Percentiles rank a stretch among this genome's conserved stretches.
These are phyloP conservation scores for Patagioenas fasciata DNA, from an alignment of 2,113 vertebrate genomes.

Conservation along the genomic window DNA sequence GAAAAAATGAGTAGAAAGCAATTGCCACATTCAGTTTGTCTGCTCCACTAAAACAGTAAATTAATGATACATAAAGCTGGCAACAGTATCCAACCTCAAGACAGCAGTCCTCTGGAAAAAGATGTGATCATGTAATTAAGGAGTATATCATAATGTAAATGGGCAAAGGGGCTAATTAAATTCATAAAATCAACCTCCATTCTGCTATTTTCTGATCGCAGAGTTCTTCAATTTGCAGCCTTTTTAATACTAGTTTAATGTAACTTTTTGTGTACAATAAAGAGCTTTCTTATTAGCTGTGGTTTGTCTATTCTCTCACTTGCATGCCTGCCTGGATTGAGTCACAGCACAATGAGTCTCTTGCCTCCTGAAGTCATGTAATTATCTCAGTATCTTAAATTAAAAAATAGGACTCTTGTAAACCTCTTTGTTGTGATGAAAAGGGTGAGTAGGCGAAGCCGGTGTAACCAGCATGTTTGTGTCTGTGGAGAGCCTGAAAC, in stretches of 20 bases:
- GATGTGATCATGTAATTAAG: not conserved
- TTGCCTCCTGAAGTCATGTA: not conserved
- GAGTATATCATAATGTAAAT: not conserved
- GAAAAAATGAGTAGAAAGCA: not conserved
- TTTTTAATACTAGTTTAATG: not conserved
- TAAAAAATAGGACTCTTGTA: not conserved
- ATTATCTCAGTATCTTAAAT: constrained; percentile 22
- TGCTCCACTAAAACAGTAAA: not conserved
- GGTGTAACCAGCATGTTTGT: not conserved
- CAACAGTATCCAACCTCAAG: not conserved
- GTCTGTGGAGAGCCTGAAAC: not conserved
- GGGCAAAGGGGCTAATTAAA: constrained; percentile 5
- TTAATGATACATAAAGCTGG: not conserved
- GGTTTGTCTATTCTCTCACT: not conserved
- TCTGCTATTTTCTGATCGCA: not conserved
- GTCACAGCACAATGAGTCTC: constrained; percentile 25
- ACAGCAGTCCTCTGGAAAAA: not conserved
- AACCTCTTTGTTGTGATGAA: not conserved
- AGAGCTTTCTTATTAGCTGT: not conserved
- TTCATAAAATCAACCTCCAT: not conserved
- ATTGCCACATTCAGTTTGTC: not conserved
- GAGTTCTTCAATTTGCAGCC: not conserved
- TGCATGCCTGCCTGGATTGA: not conserved
- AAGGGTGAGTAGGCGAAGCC: not conserved
- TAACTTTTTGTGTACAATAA: not conserved